Evolutionary conservation across 2,797 vertebrate genomes (phyloP), one percentile per base, ranked within the genome.

Genomic region (Oreochromis mossambicus): DNA sequence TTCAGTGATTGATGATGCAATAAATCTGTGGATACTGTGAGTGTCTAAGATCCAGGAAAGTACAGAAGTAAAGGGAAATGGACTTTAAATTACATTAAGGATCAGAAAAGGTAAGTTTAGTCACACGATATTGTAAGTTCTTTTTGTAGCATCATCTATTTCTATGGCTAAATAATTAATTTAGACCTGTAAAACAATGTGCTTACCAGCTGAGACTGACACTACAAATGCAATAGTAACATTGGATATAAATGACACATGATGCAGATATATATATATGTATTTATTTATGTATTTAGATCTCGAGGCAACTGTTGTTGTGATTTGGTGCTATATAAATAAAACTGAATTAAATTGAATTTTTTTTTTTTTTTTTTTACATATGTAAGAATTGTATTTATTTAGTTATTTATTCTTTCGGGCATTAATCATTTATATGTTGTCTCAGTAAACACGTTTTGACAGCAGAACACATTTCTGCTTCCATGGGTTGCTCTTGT

Each of bases 41-140:
- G 41, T 46, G 21, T 34, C 13, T 21, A 29, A 17, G 17, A 55
- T 54, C 46, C 17, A 58, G 15, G 32, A 46, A 78, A 68, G 5
- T 14, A 52, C 12, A 10, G 3, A 36, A 87, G 58, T 46, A 63
- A 41, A 75, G 4, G 29, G 41, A 86, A 79, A 95, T 94, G 92
- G 91, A 91, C 52, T 55, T 66, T 3, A 41, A 19, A n/a, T 81
- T 84, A 15, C 46, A 83, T 66, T 92, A 86, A 89, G 41, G 46
- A 77, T 79, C n/a, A 12, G 13, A 78, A 43, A 88, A 90, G 94
- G 94, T 95, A 89, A 88, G 93, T 75, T 77, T 15, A 34, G 5
- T 73, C 36, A n/a, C 7, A 14, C n/a, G 4, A 68, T 26, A 24
- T 34, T 61, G 19, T 19, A 50, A 75, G 6, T 75, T 75, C 4